Evolutionary conservation across 2,797 vertebrate species (phyloP), one percentile per base, ranked within the genome.

Genomic region (Rachycentron canadum): DNA sequence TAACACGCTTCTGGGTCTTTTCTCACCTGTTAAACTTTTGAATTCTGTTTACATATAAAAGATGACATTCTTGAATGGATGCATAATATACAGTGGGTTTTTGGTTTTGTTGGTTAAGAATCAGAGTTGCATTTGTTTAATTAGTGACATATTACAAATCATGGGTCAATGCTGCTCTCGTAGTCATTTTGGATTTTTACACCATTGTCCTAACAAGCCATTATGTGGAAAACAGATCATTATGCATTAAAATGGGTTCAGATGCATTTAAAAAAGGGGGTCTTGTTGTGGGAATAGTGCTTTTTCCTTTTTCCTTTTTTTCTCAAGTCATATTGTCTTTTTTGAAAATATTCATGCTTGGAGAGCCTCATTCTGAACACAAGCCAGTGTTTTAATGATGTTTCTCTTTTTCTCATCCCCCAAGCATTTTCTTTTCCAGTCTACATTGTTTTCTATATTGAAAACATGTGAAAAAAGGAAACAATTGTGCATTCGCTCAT

Each of bases 381-480:
- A 19, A 55, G 69, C 65, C 62, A 68, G 41, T 34, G 23, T 62
- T 76, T 71, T 50, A 41, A 75, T 76, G 32, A 66, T 34, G 0
- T 32, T 40, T 69, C 36, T 11, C 23, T 49, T 53, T 26, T 30
- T 52, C 23, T 34, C 38, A 52, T 73, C 70, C 45, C 12, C 43
- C 41, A 50, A 71, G 34, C 28, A 40, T 76, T 64, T 30, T 68
- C 65, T 47, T 52, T 69, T 53, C 14, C 26, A 36, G 16, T 61
- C 71, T 59, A 36, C 58, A 52, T 86, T 86, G 62, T 79, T 74
- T 57, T 73, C 14, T 55, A 7, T 47, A 84, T 81, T 79, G 32
- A 77, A 64, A 75, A 43, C 77, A 78, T 73, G 38, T 86, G 79
- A 52, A 56, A 26, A 68, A 64, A 41, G 57, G 19, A 67, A 79